phyloP scores from a whole-genome alignment of 2,888 invertebrate genomes.

The Amblyjoppa proteus region DNA sequence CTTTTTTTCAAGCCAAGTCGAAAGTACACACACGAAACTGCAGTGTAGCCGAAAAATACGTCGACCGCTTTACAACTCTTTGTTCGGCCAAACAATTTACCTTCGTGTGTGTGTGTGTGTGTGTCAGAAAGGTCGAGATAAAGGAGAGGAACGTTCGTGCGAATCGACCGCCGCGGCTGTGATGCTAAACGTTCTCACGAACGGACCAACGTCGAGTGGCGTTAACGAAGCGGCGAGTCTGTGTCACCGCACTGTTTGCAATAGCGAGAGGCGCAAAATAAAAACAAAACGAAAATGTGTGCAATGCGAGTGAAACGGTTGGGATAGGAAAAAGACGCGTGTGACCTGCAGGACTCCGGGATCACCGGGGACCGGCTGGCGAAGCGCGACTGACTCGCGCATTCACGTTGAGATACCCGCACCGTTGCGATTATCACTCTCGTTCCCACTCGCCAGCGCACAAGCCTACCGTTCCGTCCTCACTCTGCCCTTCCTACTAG shows the following conservation, averaged over 20 bases:
- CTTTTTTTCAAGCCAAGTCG: no score
- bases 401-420: slow-evolving; percentile 18
- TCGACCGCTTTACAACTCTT: background rate
- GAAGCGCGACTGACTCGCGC: slow-evolving; percentile 57
- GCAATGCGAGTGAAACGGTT: background rate
- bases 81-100: background rate
- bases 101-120: background rate
- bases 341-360: slow-evolving; percentile 47
- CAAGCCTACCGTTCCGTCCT: background rate
- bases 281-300: background rate
- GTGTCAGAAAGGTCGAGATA: background rate
- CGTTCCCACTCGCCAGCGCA: slow-evolving; percentile 14
- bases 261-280: background rate
- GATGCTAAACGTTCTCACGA: slow-evolving; percentile 13
- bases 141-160: background rate
- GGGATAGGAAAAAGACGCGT: slow-evolving; percentile 21
- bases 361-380: slow-evolving; percentile 59
- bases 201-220: slow-evolving; percentile 27
- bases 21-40: background rate
- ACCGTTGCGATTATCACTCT: slow-evolving; percentile 47
- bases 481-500: slow-evolving; percentile 21
- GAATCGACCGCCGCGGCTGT: slow-evolving; percentile 1
- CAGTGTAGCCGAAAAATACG: background rate
- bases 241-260: background rate
- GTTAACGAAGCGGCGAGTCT: background rate